A percentile compares a stretch with the other conserved stretches of the same genome.
Conservation (phyloP, 2,113 vertebrate genomes). For the Reinhardtius hippoglossoides region DNA sequence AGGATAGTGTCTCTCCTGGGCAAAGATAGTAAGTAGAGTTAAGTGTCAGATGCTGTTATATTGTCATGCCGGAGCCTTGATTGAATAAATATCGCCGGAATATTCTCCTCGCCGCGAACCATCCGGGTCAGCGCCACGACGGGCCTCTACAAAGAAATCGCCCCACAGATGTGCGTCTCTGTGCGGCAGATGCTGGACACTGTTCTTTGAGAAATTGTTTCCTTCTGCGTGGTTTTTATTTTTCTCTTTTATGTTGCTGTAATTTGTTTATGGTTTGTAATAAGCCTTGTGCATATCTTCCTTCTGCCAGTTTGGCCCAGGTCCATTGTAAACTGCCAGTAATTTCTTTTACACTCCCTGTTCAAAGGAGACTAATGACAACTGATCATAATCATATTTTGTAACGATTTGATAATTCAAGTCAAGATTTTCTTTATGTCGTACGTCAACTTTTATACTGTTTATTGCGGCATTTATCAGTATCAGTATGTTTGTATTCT, state of each 20-base stretch:
- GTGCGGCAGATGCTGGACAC: slow-evolving; percentile 66
- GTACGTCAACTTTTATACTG: background rate
- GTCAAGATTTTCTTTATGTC: slow-evolving; percentile 27
- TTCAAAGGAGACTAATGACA: slow-evolving; percentile 63
- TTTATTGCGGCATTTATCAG: background rate
- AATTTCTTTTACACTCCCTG: slow-evolving; percentile 30
- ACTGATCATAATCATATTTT: slow-evolving; percentile 46
- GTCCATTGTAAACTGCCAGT: slow-evolving; percentile 59
- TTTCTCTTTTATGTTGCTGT: slow-evolving; percentile 63
- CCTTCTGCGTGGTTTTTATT: slow-evolving; percentile 67
- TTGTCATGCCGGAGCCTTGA: slow-evolving; percentile 62
- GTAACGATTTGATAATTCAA: slow-evolving; percentile 47
- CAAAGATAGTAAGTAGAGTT: slow-evolving; percentile 75
- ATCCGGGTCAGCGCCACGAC: slow-evolving; percentile 33
- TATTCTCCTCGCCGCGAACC: slow-evolving; percentile 45
- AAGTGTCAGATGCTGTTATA: slow-evolving; percentile 75
- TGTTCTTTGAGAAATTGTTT: slow-evolving; percentile 62
- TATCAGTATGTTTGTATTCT: background rate
- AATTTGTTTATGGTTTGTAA: slow-evolving; percentile 76
- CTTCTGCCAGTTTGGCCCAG: slow-evolving; percentile 64
- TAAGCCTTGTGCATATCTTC: slow-evolving; percentile 66
- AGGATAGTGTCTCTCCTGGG: slow-evolving; percentile 77
- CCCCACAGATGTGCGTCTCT: slow-evolving; percentile 67
- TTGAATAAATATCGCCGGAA: slow-evolving; percentile 63
- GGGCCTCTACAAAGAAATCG: slow-evolving; percentile 24